Evolutionary conservation across 2,888 invertebrate species (phyloP), one percentile per base, ranked within the genome.

Genomic region (Clanis bilineata): DNA sequence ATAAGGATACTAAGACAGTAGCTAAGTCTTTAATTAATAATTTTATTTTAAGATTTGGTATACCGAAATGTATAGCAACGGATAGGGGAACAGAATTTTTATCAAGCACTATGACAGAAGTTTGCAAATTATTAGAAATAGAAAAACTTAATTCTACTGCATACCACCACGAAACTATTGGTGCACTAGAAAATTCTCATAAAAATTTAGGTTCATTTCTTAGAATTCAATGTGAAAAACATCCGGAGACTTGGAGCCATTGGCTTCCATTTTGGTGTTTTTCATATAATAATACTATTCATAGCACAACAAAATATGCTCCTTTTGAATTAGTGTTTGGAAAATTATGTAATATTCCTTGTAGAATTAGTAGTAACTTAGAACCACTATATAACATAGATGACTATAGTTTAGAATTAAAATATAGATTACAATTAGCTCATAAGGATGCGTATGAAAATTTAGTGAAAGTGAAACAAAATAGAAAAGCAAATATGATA

Each of bases 251-350:
- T 9, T 69, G 66, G 64, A 60, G 62, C 15, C 25, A 44, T 0
- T 69, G 66, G 66, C 9, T 68, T 58, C 64, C 63, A n/a, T 68
- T 57, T 45, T 66, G 66, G 66, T 63, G 62, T 51, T 69, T 67
- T 45, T 12, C 62, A 6, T 67, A 62, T 43, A 71, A 71, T 45
- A 71, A 58, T 1, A 64, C 62, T 36, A 59, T 69, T 3, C 65
- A 69, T 56, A 43, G 58, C 0, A 10, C 36, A 15, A 69, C 68
- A 2, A 66, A 63, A 47, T 69, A 64, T 59, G 55, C 64, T 4
- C 69, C 68, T 1, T 66, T 44, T 18, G 70, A 70, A 22, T 22
- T 68, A 28, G 65, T 68, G 1, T 68, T 65, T 38, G 67, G 67
- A 3, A 70, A 64, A 56, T 10, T 15, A 3, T 70, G 67, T 56